Evolutionary conservation across 1,140 invertebrate species (phyloP).

Genomic region (Temnothorax nylanderi): DNA sequence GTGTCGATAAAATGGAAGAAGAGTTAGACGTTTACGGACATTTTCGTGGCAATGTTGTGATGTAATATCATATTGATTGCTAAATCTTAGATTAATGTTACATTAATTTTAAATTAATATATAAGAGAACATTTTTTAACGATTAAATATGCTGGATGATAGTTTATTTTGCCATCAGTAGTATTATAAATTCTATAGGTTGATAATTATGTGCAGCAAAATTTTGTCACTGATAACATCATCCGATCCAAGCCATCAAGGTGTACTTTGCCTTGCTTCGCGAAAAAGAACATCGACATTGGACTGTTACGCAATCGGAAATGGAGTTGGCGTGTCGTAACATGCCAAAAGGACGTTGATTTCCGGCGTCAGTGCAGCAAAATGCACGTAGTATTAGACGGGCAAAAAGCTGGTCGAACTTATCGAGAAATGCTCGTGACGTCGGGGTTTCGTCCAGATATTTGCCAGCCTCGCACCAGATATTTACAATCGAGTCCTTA

Average conservation of each 20-base stretch:
- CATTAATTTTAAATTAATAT: background rate
- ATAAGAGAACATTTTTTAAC: background rate
- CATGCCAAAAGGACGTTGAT: constrained; percentile 29
- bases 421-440: background rate
- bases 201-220: no score
- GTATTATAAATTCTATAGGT: background rate
- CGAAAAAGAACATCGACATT: background rate
- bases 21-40: background rate
- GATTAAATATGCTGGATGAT: no score
- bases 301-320: background rate
- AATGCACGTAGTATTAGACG: background rate
- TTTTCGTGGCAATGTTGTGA: background rate
- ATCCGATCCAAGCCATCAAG: no score
- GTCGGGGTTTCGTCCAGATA: constrained; percentile 10
- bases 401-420: background rate
- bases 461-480: constrained; percentile 14
- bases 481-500: constrained; percentile 26
- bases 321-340: constrained; percentile 23
- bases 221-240: no score
- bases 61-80: background rate
- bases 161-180: background rate
- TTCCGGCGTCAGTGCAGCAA: background rate
- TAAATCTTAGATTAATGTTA: background rate
- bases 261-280: background rate
- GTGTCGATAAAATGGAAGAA: background rate